Percentiles rank a stretch among this genome's conserved stretches.
phyloP scores from a whole-genome alignment of 2,797 vertebrate genomes.

The Acanthurus tractus region DNA sequence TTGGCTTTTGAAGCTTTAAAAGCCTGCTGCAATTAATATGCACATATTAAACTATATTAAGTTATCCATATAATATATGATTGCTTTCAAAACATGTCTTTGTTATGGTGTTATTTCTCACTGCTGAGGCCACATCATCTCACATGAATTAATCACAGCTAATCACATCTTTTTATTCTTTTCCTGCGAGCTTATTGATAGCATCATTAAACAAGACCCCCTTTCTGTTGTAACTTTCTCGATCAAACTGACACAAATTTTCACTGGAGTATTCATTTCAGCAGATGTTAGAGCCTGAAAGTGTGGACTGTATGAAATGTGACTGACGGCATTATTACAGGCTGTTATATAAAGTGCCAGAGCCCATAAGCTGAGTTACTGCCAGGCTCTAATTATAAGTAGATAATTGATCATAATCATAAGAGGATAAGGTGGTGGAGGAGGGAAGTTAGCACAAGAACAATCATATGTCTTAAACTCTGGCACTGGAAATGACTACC shows the following conservation, averaged over 20 bases:
- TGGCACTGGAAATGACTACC: conserved; percentile 70
- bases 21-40: not conserved
- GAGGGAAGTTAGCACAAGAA: conserved; percentile 73
- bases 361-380: conserved; percentile 75
- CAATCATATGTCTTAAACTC: conserved; percentile 75
- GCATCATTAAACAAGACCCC: conserved; percentile 10
- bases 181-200: conserved; percentile 28
- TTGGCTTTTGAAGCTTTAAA: not conserved
- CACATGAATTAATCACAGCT: conserved; percentile 18
- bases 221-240: conserved; percentile 14
- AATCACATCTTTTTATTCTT: conserved; percentile 29
- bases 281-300: conserved; percentile 42
- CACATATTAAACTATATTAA: not conserved
- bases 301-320: conserved; percentile 65
- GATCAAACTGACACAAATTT: conserved; percentile 34
- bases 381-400: conserved; percentile 80
- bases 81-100: not conserved
- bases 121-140: conserved; percentile 19
- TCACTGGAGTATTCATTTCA: conserved; percentile 50
- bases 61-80: not conserved
- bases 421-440: conserved; percentile 74
- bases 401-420: conserved; percentile 84
- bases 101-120: not conserved
- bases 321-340: conserved; percentile 80
- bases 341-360: conserved; percentile 77